Base-by-base conservation (phyloP, 2,113 vertebrate genomes). In the Xenopus laevis region DNA sequence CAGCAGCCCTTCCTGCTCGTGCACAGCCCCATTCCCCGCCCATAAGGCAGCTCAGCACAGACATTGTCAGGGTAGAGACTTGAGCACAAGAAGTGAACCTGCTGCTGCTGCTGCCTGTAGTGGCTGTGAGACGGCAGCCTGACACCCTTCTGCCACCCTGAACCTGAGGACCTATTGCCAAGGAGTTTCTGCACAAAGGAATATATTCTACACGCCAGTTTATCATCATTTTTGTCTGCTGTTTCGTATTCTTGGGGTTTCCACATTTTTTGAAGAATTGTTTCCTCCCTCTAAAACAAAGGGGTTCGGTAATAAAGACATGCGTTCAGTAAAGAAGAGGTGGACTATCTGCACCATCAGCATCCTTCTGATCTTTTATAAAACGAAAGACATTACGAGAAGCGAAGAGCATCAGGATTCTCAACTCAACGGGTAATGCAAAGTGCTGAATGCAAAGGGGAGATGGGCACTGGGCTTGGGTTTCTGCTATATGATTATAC, bases 331-430 rank as follows among this genome's bases (percentile, higher is more conserved):
- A 77, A 85, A 92, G 85, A 95, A 94, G 88, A 80, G 89, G 79
- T 94, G 93, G 93, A 92, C 92, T 60, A 87, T 92, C 64, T 95
- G 93, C 85, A 93, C 92, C 1, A 91, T 95, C 85, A 93, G 93
- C 85, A 86, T 94, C 74, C 92, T 95, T 58, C 83, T 95, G 75
- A 94, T 95, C 84, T 92, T 95, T 80, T 95, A 94, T 78, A 93
- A 94, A 82, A 95, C 93, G 84, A 93, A 92, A 84, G 92, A 95
- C 82, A 93, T 93, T 55, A 82, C 89, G 18, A 88, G 92, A 83
- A 92, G 84, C 18, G 92, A 90, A 76, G 92, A 91, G 85, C 92
- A 83, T 71, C 91, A 89, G 85, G 91, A 91, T 80, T 83, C 88
- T 47, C 82, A 87, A 84, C 80, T 91, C 72, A 71, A 79, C 64